phyloP scores from a whole-genome alignment of 2,888 invertebrate genomes.

The Noctua janthina region DNA sequence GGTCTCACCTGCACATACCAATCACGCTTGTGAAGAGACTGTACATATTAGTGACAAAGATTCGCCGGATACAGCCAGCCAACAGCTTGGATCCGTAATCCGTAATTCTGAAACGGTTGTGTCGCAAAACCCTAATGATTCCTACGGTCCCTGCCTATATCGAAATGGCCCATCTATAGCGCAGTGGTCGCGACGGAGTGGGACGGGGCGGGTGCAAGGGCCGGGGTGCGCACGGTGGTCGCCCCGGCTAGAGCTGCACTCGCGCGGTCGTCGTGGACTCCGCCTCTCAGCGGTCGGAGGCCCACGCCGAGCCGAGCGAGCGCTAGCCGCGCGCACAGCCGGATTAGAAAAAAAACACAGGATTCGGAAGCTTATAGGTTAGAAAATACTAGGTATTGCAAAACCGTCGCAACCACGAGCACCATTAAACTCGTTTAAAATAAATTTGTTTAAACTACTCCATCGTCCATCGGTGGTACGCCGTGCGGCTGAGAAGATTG shows the following conservation, averaged over 20 bases:
- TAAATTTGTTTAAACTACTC: conserved; percentile 63
- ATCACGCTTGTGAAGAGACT: conserved; percentile 23
- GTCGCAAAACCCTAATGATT: conserved; percentile 50
- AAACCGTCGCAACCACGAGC: conserved; percentile 70
- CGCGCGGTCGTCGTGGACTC: conserved; percentile 74
- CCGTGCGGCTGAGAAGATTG: conserved; percentile 40
- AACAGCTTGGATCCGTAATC: conserved; percentile 7
- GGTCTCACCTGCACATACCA: conserved; percentile 92
- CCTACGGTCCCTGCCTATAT: conserved; percentile 75
- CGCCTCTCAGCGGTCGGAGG: conserved; percentile 65
- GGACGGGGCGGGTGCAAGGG: conserved; percentile 32
- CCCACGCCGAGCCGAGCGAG: conserved; percentile 74
- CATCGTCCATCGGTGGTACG: conserved; percentile 70
- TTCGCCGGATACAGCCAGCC: not conserved
- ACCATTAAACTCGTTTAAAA: conserved; percentile 61
- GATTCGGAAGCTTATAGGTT: not conserved
- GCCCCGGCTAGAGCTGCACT: conserved; percentile 87
- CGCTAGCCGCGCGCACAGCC: conserved; percentile 80
- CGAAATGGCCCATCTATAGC: conserved; percentile 83
- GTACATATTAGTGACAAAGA: conserved; percentile 11
- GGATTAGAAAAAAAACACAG: conserved; percentile 55
- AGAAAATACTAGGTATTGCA: not conserved
- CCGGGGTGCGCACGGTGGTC: conserved; percentile 82
- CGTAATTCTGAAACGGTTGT: conserved; percentile 31
- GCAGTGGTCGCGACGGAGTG: conserved; percentile 69